These are phyloP conservation scores for Upupa epops DNA, from an alignment of 2,113 vertebrate genomes.

Conservation along the genomic window DNA sequence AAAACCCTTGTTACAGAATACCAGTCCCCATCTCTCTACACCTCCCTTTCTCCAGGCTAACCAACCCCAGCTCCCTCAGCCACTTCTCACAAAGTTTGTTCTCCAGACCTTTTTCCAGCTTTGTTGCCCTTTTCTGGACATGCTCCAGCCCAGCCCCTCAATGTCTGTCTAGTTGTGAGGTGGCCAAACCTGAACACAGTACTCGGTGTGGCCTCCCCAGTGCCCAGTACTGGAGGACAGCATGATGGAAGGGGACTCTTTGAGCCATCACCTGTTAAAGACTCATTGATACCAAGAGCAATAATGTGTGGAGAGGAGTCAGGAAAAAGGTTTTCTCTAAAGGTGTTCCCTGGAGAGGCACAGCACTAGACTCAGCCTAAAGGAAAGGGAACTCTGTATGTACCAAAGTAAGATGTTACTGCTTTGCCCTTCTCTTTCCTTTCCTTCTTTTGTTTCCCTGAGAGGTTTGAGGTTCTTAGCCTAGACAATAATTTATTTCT, in stretches of 20 bases:
- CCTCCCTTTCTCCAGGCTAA: too few species aligned
- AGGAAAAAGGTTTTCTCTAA: neutral
- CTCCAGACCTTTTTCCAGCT: too few species aligned
- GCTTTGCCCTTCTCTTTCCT: neutral
- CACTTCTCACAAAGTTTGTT: too few species aligned
- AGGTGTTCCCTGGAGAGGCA: neutral
- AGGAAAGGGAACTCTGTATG: neutral
- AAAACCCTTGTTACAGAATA: neutral
- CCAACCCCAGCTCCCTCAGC: too few species aligned
- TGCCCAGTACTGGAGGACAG: too few species aligned
- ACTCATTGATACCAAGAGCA: neutral
- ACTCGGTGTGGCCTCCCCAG: too few species aligned
- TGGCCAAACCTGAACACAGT: too few species aligned
- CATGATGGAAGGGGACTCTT: accelerated
- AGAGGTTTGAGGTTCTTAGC: neutral
- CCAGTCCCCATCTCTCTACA: too few species aligned
- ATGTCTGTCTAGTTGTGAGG: too few species aligned
- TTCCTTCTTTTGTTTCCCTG: neutral
- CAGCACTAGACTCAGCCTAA: neutral
- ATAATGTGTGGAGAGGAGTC: neutral
- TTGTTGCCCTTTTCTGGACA: too few species aligned
- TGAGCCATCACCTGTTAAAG: neutral
- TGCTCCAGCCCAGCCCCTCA: too few species aligned
- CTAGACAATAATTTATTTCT: neutral
- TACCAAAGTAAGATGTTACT: neutral